Percentiles rank a stretch among this genome's conserved stretches.
Conservation (phyloP, 2,113 vertebrate species). For the Cyanoramphus novaezelandiae region DNA sequence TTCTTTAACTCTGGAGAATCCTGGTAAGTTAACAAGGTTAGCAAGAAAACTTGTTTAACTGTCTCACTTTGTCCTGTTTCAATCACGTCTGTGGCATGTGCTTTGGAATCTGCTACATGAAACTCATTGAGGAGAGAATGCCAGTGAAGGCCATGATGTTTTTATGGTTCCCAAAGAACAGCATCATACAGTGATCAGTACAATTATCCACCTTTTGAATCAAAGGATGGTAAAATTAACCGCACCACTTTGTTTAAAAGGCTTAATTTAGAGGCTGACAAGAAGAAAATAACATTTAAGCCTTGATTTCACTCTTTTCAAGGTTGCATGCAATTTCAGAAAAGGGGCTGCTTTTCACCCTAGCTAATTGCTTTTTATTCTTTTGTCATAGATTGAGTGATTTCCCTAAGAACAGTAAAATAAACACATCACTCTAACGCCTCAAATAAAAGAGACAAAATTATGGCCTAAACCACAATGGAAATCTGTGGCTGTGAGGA, state of each 20-base stretch:
- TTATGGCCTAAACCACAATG: not conserved
- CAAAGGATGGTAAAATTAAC: not conserved
- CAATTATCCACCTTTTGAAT: not conserved
- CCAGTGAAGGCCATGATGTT: not conserved
- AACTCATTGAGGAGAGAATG: not conserved
- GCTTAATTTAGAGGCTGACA: not conserved
- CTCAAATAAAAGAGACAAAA: not conserved
- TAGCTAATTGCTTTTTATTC: not conserved
- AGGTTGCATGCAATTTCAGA: not conserved
- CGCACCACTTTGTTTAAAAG: not conserved
- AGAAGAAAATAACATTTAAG: not conserved
- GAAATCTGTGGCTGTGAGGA: not conserved
- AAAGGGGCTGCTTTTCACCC: not conserved
- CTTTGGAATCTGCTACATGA: not conserved
- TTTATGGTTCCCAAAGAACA: not conserved
- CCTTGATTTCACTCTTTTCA: not conserved
- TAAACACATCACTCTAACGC: not conserved
- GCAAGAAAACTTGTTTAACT: not conserved
- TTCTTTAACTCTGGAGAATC: not conserved
- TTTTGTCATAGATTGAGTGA: not conserved
- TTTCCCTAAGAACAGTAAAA: not conserved
- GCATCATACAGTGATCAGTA: not conserved
- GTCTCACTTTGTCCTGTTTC: not conserved
- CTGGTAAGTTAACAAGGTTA: not conserved
- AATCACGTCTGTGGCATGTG: not conserved